phyloP scores from a whole-genome alignment of 2,797 vertebrate species.

The Myotis findleyi region DNA sequence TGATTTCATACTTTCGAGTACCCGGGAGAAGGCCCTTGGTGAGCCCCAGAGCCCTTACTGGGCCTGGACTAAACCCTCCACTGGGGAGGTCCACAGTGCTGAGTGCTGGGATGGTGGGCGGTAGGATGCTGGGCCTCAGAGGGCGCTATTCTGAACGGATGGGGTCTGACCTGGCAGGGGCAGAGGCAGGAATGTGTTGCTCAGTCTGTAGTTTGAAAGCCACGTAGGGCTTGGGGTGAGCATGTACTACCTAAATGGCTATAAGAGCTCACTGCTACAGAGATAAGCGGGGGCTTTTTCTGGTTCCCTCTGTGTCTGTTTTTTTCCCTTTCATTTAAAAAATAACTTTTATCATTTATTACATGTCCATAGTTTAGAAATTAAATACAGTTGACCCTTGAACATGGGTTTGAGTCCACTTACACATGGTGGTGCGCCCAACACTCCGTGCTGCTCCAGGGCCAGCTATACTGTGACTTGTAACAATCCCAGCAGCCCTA shows the following conservation, averaged over 20 bases:
- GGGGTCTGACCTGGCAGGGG: background rate
- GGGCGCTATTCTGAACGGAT: background rate
- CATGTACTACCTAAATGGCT: background rate
- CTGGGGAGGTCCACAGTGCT: background rate
- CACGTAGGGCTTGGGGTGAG: background rate
- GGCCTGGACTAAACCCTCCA: background rate
- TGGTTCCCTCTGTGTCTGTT: background rate
- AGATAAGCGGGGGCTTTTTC: background rate
- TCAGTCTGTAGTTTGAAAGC: background rate
- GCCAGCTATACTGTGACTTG: background rate
- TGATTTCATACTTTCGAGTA: background rate
- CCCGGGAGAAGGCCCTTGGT: background rate
- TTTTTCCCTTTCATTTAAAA: background rate
- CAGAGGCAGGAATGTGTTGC: fast-evolving
- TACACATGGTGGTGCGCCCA: background rate
- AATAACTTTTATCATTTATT: background rate
- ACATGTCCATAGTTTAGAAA: background rate
- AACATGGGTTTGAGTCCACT: background rate
- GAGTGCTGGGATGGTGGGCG: background rate
- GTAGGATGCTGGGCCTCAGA: fast-evolving
- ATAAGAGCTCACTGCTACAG: background rate
- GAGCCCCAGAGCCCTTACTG: background rate
- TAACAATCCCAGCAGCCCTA: background rate
- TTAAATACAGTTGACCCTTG: background rate
- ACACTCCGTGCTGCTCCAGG: background rate